Conservation (phyloP, 2,888 invertebrate species). For the Chesias legatella region DNA sequence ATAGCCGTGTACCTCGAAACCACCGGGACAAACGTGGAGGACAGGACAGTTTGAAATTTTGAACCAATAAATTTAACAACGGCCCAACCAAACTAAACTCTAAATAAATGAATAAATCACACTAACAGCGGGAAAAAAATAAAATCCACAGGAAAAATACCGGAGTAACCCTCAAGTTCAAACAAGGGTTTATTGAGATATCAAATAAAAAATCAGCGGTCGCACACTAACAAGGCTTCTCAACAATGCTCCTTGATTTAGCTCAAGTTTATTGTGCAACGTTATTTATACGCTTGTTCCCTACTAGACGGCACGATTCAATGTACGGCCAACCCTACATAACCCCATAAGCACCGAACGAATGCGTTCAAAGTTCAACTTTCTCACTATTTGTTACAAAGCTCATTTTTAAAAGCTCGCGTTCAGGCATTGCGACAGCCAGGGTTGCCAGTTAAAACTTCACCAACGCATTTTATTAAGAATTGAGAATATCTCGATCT, state of each 20-base stretch:
- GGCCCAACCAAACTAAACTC: slow-evolving; percentile 55
- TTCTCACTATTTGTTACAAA: accelerated
- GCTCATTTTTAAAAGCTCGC: slow-evolving; percentile 14
- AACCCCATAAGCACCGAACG: slow-evolving; percentile 21
- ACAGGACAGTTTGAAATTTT: slow-evolving; percentile 39
- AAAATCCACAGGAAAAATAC: slow-evolving; percentile 48
- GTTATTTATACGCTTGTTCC: slow-evolving; percentile 73
- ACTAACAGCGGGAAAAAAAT: slow-evolving; percentile 44
- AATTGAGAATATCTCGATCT: slow-evolving; percentile 58
- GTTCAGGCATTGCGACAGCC: slow-evolving; percentile 19
- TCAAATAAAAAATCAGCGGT: slow-evolving; percentile 79
- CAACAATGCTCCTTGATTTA: slow-evolving; percentile 78
- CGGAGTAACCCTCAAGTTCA: slow-evolving; percentile 56
- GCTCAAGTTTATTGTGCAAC: slow-evolving; percentile 73
- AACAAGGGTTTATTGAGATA: slow-evolving; percentile 73
- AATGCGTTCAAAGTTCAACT: slow-evolving; percentile 20
- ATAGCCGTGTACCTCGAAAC: slow-evolving; percentile 31
- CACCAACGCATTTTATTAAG: slow-evolving; percentile 75
- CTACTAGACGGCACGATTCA: slow-evolving; percentile 53
- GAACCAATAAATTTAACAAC: slow-evolving; percentile 54
- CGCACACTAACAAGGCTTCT: slow-evolving; percentile 70
- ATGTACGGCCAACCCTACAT: slow-evolving; percentile 35
- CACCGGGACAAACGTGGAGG: no score
- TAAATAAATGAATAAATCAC: slow-evolving; percentile 73
- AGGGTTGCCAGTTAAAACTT: slow-evolving; percentile 39